These are phyloP conservation scores for Neoitamus cyanurus DNA, from an alignment of 2,888 invertebrate genomes.

Conservation along the genomic window DNA sequence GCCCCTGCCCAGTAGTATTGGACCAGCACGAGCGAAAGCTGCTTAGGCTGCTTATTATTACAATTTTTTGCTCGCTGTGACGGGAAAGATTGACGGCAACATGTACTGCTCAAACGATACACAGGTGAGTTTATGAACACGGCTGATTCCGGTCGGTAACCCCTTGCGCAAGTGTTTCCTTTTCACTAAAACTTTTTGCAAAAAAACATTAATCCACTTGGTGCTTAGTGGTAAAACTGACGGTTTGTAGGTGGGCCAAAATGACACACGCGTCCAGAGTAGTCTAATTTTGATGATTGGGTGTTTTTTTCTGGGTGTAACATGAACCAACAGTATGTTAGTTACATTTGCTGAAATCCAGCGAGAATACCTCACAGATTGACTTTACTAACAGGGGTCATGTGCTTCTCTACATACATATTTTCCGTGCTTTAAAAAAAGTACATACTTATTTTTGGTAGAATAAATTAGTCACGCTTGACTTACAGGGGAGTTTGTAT, in stretches of 20 bases:
- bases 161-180: constrained; percentile 11
- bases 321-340: neutral
- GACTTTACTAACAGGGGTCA: neutral
- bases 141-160: constrained; percentile 25
- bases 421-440: neutral
- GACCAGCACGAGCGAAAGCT: constrained; percentile 28
- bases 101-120: neutral
- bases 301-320: neutral
- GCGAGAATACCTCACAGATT: neutral
- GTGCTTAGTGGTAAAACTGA: neutral
- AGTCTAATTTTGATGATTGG: neutral
- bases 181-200: neutral
- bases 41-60: constrained; percentile 28
- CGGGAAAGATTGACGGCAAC: neutral
- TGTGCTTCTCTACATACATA: neutral
- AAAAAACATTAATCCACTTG: neutral
- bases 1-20: neutral
- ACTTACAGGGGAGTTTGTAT: neutral
- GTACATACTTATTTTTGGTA: neutral
- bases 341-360: neutral
- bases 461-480: neutral
- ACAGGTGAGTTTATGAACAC: constrained; percentile 15
- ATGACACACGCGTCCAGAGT: neutral
- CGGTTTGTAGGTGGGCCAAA: neutral
- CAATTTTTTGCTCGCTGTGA: neutral